A percentile compares a stretch with the other conserved stretches of the same genome.
phyloP scores from a whole-genome alignment of 2,888 invertebrate genomes.

The Odontocolon sp. region DNA sequence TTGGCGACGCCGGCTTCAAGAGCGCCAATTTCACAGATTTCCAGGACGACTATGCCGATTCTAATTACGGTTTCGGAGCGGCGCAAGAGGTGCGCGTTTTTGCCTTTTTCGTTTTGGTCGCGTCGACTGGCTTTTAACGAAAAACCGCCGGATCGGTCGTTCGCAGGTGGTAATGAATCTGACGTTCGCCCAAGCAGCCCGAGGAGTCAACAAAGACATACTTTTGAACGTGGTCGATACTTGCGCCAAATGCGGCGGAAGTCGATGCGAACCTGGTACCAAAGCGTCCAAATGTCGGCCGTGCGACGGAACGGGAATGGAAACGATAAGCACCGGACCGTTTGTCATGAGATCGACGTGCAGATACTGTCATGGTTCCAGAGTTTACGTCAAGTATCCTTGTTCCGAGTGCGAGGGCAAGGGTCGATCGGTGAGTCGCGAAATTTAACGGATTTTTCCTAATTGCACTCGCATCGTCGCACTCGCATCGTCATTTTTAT shows the following conservation, averaged over 20 bases:
- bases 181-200: slow-evolving; percentile 95
- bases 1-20: slow-evolving; percentile 91
- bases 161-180: slow-evolving; percentile 91
- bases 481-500: too few relatives aligned
- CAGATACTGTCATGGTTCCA: slow-evolving; percentile 93
- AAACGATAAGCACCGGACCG: slow-evolving; percentile 94
- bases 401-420: slow-evolving; percentile 97
- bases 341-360: slow-evolving; percentile 99
- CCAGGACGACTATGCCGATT: slow-evolving; percentile 92
- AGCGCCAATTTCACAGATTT: slow-evolving; percentile 83
- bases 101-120: not conserved
- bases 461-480: too few relatives aligned
- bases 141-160: slow-evolving; percentile 13
- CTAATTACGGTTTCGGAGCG: slow-evolving; percentile 94
- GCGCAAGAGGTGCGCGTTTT: slow-evolving; percentile 89
- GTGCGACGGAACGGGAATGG: slow-evolving; percentile 98
- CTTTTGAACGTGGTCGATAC: slow-evolving; percentile 95
- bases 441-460: too few relatives aligned
- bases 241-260: slow-evolving; percentile 94
- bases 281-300: slow-evolving; percentile 93
- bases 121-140: not conserved
- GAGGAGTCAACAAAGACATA: slow-evolving; percentile 97
- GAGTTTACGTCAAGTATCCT: slow-evolving; percentile 94
- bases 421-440: slow-evolving; percentile 91
- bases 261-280: slow-evolving; percentile 94